phyloP scores from a whole-genome alignment of 2,888 invertebrate species.

The Hemaris fuciformis region DNA sequence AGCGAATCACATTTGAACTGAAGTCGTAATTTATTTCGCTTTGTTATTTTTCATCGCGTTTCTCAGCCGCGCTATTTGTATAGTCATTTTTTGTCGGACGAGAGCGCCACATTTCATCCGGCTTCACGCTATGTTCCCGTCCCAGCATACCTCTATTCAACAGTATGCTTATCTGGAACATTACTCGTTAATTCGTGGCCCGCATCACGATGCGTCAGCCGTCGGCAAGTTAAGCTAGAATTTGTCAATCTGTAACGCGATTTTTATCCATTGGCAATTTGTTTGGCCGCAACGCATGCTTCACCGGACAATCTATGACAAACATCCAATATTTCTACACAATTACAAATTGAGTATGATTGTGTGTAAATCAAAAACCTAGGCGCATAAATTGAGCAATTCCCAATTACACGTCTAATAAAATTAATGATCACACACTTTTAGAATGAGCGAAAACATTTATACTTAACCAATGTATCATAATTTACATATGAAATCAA shows the following conservation, averaged over 20 bases:
- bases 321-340: neutral
- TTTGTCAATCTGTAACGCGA: slow-evolving; percentile 44
- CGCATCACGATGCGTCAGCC: slow-evolving; percentile 40
- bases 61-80: slow-evolving; percentile 46
- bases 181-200: slow-evolving; percentile 43
- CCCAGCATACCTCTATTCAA: slow-evolving; percentile 13
- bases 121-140: slow-evolving; percentile 29
- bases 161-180: slow-evolving; percentile 43
- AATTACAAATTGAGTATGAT: too few relatives aligned
- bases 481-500: too few relatives aligned
- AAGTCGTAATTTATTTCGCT: slow-evolving; percentile 56
- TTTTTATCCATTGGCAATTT: slow-evolving; percentile 37
- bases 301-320: slow-evolving; percentile 20
- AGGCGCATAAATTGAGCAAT: too few relatives aligned
- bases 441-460: too few relatives aligned
- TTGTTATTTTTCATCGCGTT: slow-evolving; percentile 59
- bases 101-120: slow-evolving; percentile 39
- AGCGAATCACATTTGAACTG: slow-evolving; percentile 43
- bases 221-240: slow-evolving; percentile 40
- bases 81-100: slow-evolving; percentile 45
- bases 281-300: slow-evolving; percentile 21
- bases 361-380: too few relatives aligned
- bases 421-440: too few relatives aligned
- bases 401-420: too few relatives aligned
- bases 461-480: too few relatives aligned